Conservation (phyloP, 1,140 invertebrate genomes). For the Diorhabda sublineata region DNA sequence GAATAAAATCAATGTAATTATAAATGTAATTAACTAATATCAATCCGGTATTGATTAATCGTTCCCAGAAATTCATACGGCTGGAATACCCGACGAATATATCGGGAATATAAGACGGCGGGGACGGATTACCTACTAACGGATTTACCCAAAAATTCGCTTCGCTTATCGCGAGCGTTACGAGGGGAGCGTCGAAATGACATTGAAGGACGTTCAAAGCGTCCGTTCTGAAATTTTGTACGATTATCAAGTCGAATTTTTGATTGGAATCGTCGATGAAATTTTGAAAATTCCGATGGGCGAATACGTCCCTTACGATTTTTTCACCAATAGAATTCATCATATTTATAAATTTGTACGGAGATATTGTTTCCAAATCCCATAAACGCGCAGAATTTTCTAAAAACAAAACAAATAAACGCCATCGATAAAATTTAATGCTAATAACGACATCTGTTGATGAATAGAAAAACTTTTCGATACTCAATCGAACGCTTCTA, state of each 20-base stretch:
- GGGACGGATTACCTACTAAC: constrained; percentile 43
- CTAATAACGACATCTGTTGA: too few relatives aligned
- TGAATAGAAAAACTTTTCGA: too few relatives aligned
- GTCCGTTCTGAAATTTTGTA: constrained; percentile 32
- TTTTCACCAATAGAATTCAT: too few relatives aligned
- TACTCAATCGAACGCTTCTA: too few relatives aligned
- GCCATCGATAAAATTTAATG: too few relatives aligned
- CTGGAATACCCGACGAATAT: constrained; percentile 35
- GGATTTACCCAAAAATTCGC: constrained; percentile 22
- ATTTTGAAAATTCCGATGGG: too few relatives aligned
- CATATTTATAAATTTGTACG: too few relatives aligned
- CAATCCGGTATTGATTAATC: constrained; percentile 42
- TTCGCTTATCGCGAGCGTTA: constrained; percentile 42
- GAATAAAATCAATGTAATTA: constrained; percentile 34
- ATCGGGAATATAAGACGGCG: constrained; percentile 42
- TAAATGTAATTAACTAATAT: constrained; percentile 13
- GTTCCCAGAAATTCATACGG: constrained; percentile 48
- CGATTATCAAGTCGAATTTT: constrained; percentile 34
- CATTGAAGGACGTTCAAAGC: constrained; percentile 22
- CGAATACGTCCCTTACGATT: too few relatives aligned
- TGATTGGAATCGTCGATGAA: constrained; percentile 14
- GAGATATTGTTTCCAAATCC: too few relatives aligned
- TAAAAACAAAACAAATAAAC: too few relatives aligned
- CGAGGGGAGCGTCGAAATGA: constrained; percentile 26
- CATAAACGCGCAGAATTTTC: too few relatives aligned